These are phyloP conservation scores for Solenopsis fugax DNA, from an alignment of 1,140 invertebrate species.

Conservation along the genomic window DNA sequence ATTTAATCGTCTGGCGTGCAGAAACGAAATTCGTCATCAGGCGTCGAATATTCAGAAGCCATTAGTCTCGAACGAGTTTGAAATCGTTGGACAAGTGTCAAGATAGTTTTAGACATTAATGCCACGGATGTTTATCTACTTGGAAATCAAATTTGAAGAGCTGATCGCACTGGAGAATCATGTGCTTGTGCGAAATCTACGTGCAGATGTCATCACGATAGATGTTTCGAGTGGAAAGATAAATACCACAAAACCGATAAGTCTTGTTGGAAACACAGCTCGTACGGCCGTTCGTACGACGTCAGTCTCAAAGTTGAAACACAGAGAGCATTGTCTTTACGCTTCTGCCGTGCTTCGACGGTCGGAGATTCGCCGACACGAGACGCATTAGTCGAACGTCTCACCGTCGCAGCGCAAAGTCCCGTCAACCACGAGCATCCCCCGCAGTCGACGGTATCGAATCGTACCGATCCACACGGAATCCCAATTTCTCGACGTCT, in stretches of 20 bases:
- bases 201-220: neutral
- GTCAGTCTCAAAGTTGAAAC: conserved; percentile 34
- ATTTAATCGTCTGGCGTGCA: conserved; percentile 49
- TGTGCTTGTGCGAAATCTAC: neutral
- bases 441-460: conserved; percentile 33
- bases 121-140: conserved; percentile 14
- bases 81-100: neutral
- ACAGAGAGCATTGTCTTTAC: conserved; percentile 18
- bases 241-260: conserved; percentile 6
- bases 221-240: neutral
- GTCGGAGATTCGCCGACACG: conserved; percentile 24
- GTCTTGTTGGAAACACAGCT: neutral
- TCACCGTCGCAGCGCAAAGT: conserved; percentile 24
- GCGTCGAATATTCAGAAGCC: conserved; percentile 30
- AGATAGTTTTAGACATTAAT: conserved; percentile 5
- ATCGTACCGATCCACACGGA: conserved; percentile 15
- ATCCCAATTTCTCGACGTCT: conserved; percentile 37
- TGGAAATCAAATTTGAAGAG: neutral
- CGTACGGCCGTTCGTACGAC: neutral
- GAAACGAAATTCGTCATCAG: conserved; percentile 8
- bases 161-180: neutral
- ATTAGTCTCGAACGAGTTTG: neutral
- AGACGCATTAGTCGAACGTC: conserved; percentile 49
- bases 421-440: conserved; percentile 25
- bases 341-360: neutral